Base-by-base conservation (phyloP, 2,113 vertebrate genomes). In the Seriola quinqueradiata region DNA sequence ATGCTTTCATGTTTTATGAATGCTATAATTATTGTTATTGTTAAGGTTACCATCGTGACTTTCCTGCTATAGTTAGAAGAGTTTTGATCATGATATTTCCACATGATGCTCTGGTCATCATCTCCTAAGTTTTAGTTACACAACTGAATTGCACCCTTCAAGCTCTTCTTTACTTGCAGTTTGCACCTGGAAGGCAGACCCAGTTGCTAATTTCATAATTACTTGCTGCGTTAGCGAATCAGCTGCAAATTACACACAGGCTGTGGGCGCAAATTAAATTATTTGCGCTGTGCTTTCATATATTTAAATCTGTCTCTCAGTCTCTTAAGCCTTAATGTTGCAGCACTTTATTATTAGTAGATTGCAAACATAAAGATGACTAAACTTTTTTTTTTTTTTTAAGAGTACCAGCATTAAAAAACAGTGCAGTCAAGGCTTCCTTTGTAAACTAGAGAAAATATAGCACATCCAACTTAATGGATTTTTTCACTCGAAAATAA, bases 171-270 rank as follows among this genome's bases (percentile, higher is more conserved):
- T n/a, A 21, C 64, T 66, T 42, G 42, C 69, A 78, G 58, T 42
- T 70, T 70, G 42, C 19, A n/a, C 40, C 70, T 63, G n/a, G n/a
- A 59, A 50, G 14, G 19, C 65, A 61, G 17, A 48, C n/a, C n/a
- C 9, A 16, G 12, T 25, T 52, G 25, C 16, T 85, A 69, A 77
- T 84, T 78, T 61, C 54, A 61, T 58, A 75, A 79, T 69, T 83
- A 77, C 69, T 77, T 60, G 13, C 58, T 70, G 64, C 8, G 9
- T 61, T 64, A 67, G 34, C 72, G 75, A 63, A 72, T 58, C 32
- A 32, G 70, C 34, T 38, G 32, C 68, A 74, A 70, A 87, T 88
- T 84, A 84, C 25, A 63, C 28, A 52, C 65, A 28, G 38, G 23
- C 70, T 71, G 21, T 67, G 54, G 57, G 34, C 1, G 3, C 25